Conservation (phyloP, 2,888 invertebrate genomes). For the Hypselothyrea guttata region DNA sequence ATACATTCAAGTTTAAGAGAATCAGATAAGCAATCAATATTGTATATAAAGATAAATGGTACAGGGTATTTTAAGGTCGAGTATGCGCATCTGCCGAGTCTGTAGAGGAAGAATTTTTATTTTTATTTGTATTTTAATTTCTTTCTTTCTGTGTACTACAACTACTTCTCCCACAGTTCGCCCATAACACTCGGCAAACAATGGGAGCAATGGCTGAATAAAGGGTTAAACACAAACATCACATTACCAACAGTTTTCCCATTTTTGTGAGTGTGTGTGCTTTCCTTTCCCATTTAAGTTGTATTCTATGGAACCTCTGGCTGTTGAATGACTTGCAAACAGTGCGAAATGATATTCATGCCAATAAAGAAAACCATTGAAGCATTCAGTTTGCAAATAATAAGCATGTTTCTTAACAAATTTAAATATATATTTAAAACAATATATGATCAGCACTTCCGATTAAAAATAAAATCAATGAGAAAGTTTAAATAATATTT, state of each 20-base stretch:
- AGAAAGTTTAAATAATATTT: too few relatives aligned
- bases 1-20: too few relatives aligned
- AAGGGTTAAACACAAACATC: conserved; percentile 55
- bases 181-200: conserved; percentile 44
- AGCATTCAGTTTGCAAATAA: not conserved
- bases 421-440: not conserved
- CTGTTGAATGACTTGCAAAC: conserved; percentile 18
- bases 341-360: conserved; percentile 9
- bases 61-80: too few relatives aligned
- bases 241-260: conserved; percentile 35
- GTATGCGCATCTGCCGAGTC: too few relatives aligned
- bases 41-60: too few relatives aligned
- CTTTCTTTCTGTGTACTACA: too few relatives aligned
- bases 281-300: conserved; percentile 6
- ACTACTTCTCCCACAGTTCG: not conserved
- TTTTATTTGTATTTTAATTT: too few relatives aligned
- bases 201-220: conserved; percentile 58
- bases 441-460: not conserved
- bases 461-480: too few relatives aligned
- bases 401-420: not conserved
- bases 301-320: conserved; percentile 15
- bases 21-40: too few relatives aligned
- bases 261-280: conserved; percentile 22
- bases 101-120: too few relatives aligned
- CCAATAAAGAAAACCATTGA: conserved; percentile 1